Conservation (phyloP, 2,113 vertebrate genomes). For the Castor canadensis region DNA sequence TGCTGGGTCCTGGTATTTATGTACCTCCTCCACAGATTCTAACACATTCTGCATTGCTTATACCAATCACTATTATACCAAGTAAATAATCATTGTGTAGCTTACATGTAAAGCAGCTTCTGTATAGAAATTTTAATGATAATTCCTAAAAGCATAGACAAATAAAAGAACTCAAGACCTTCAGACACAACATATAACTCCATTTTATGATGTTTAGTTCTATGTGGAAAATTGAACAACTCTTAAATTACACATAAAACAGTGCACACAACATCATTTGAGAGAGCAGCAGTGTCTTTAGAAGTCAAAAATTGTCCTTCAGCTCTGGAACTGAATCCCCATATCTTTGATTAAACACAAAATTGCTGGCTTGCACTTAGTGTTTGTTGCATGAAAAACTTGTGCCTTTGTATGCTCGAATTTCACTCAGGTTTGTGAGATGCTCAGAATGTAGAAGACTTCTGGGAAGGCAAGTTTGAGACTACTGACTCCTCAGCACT, state of each 20-base stretch:
- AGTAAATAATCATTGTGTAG: background rate
- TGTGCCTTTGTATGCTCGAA: background rate
- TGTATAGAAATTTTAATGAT: background rate
- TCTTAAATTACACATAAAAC: background rate
- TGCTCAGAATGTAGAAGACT: background rate
- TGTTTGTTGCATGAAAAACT: background rate
- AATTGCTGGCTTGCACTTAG: background rate
- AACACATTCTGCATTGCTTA: conserved; percentile 43
- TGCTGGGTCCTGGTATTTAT: background rate
- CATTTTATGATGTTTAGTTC: background rate
- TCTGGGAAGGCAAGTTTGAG: background rate
- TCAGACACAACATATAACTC: background rate
- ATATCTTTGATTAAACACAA: background rate
- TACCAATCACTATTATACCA: background rate
- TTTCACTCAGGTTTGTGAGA: background rate
- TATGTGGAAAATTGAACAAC: background rate
- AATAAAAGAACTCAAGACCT: background rate
- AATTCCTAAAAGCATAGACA: conserved; percentile 15
- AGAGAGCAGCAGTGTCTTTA: background rate
- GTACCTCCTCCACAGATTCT: conserved; percentile 8
- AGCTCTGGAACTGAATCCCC: background rate
- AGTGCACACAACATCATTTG: background rate
- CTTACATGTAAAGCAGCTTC: conserved; percentile 12
- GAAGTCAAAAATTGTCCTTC: background rate
- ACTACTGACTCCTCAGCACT: background rate